Evolutionary conservation across 2,888 invertebrate genomes (phyloP), one percentile per base, ranked within the genome.

Genomic region (Ormyrus nitidulus): DNA sequence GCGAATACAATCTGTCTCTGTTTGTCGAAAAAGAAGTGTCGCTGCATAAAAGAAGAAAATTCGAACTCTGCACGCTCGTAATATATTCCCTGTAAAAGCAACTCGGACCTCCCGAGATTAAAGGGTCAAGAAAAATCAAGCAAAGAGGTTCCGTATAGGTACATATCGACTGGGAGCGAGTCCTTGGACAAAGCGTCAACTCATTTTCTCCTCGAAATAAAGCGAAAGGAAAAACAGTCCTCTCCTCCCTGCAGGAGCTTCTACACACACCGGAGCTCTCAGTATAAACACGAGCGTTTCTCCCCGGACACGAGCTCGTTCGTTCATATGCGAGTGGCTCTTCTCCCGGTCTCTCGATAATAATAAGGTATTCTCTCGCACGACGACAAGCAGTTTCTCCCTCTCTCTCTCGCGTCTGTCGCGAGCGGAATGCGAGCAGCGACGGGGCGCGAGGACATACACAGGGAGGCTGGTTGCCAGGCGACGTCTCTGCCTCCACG

Each of bases 301-400:
- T 49, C 10, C 0, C 58, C 69, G 58, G 13, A 7, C 46, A 6
- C 56, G 46, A 0, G 4, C n/a, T 65, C 10, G 19, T 69, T 69
- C 69, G n/a, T 46, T 69, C 58, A 58, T 53, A 62, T 3, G 9
- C 51, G 53, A 62, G 53, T 13, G 53, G 61, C n/a, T 46, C 34
- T 34, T 4, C 48, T 11, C 62, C 44, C 13, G 34, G 53, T 11
- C 48, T 56, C 54, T 56, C 54, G 65, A 65, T 74, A 74, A 74
- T 74, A 74, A 74, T 56, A 74, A 74, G 65, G 56, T 74, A 49
- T 74, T 65, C 65, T 65, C 13, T 58, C 5, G 9, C 34, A 11
- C 51, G 13, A 13, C 48, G 8, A 5, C 58, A 46, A 7, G 19
- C 7, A 53, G 56, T 53, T 48, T 62, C 53, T 10, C 13, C 10